Base-by-base conservation (phyloP, 2,797 vertebrate species). In the Danio albolineatus region DNA sequence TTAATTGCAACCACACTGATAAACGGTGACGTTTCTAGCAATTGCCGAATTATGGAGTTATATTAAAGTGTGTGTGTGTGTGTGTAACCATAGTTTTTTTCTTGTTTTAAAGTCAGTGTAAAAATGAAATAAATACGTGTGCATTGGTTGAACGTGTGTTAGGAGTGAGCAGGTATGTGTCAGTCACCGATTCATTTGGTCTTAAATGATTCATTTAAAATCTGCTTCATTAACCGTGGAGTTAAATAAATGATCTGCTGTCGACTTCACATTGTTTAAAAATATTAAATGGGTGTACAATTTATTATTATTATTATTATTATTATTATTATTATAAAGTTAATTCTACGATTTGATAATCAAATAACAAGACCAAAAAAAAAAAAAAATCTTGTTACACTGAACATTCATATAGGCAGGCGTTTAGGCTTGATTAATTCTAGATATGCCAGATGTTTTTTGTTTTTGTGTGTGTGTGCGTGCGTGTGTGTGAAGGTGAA, bases 1-100 rank as follows among this genome's bases (percentile, higher is more conserved):
- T 75, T 64, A 65, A 48, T 62, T 81, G 14, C 70, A 19, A 84
- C 21, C 71, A 81, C 64, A 73, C 83, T 84, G 84, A 79, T 60
- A 51, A 69, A 64, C 10, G 5, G 43, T 28, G 19, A 66, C 8
- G 14, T 67, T 13, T 49, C 60, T n/a, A 62, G 41, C 46, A 16
- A 13, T 12, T 46, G 48, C 17, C 16, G 6, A 12, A 17, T 12
- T 17, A 6, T 28, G 7, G 19, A 5, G 43, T 17, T 48, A 39
- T 69, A 10, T 51, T 13, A 28, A 28, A 28, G 28, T 28, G 28
- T n/a, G n/a, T 13, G n/a, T 65, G 44, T 36, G 28, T n/a, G n/a
- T 13, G n/a, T 65, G 44, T 36, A 13, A 2, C 19, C 13, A 44
- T 36, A 10, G 6, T 12, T 17, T 10, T 69, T 4, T 41, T 17